A percentile compares a stretch with the other conserved stretches of the same genome.
Evolutionary conservation across 2,888 invertebrate genomes (phyloP).

Genomic region (Dasypogon diadema): DNA sequence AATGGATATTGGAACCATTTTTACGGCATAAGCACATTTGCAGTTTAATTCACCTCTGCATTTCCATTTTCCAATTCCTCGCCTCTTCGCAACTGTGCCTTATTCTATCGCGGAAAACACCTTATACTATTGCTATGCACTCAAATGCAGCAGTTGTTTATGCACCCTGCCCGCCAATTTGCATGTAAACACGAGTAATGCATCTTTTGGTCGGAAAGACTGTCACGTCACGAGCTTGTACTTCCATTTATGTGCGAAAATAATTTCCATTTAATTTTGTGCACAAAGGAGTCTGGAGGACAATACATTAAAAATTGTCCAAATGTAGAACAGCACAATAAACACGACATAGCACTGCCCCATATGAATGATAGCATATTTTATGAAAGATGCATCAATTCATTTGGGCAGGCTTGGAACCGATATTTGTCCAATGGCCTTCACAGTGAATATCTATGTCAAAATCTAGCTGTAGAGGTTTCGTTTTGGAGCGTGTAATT

Average conservation of each 20-base stretch:
- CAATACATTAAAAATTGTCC: conserved; percentile 1
- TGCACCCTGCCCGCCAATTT: no score
- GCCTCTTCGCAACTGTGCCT: no score
- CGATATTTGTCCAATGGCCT: conserved; percentile 19
- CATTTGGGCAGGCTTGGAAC: conserved; percentile 12
- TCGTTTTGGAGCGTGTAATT: conserved; percentile 10
- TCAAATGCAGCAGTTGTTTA: no score
- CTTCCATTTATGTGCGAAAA: conserved; percentile 16
- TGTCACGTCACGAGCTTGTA: conserved; percentile 2
- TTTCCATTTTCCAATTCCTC: no score
- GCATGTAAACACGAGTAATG: conserved; percentile 31
- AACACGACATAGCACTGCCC: conserved; percentile 1
- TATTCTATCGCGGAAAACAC: no score
- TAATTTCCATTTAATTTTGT: conserved; percentile 21
- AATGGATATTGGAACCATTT: no score
- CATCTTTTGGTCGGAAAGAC: conserved; percentile 14
- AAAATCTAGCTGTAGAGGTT: background rate
- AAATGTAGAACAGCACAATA: background rate
- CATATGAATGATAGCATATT: no score
- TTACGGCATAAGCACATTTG: no score
- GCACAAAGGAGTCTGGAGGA: background rate
- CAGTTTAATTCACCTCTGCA: no score
- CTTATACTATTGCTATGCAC: no score
- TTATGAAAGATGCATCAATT: background rate
- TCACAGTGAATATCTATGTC: background rate